A percentile compares a stretch with the other conserved stretches of the same genome.
Conservation (phyloP, 2,113 vertebrate species). For the Microcebus ravelobensis region DNA sequence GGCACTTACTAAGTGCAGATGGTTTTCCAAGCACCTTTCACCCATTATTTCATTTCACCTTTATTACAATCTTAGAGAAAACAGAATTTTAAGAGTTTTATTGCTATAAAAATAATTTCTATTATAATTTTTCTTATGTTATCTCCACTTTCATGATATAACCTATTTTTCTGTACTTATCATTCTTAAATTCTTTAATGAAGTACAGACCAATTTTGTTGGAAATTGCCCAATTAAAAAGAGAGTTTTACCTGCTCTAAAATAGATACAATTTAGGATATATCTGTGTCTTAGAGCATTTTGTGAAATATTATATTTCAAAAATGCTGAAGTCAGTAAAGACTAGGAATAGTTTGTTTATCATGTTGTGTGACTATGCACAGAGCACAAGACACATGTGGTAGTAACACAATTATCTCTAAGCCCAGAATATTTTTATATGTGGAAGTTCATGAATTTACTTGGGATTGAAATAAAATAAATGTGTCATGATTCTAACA, state of each 20-base stretch:
- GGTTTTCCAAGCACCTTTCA: not conserved
- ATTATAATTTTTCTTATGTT: constrained; percentile 31
- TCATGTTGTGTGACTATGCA: not conserved
- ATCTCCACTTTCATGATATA: not conserved
- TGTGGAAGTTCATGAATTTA: not conserved
- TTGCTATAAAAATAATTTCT: constrained; percentile 46
- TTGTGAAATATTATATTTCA: not conserved
- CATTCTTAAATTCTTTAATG: constrained; percentile 38
- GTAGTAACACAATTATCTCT: not conserved
- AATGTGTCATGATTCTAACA: not conserved
- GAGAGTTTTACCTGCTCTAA: not conserved
- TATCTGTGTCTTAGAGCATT: not conserved
- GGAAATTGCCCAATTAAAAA: constrained; percentile 27
- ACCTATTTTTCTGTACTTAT: not conserved
- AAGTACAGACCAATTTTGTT: constrained; percentile 6
- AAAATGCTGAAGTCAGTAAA: not conserved
- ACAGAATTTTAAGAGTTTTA: not conserved
- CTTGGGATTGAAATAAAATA: not conserved
- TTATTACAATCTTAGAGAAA: constrained; percentile 17
- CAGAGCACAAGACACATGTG: not conserved
- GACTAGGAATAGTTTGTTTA: not conserved
- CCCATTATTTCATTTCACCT: not conserved
- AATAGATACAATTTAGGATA: not conserved
- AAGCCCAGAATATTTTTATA: not conserved
- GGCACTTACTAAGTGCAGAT: not conserved